Evolutionary conservation across 2,888 invertebrate genomes (phyloP).

Genomic region (Nudaria mundana): DNA sequence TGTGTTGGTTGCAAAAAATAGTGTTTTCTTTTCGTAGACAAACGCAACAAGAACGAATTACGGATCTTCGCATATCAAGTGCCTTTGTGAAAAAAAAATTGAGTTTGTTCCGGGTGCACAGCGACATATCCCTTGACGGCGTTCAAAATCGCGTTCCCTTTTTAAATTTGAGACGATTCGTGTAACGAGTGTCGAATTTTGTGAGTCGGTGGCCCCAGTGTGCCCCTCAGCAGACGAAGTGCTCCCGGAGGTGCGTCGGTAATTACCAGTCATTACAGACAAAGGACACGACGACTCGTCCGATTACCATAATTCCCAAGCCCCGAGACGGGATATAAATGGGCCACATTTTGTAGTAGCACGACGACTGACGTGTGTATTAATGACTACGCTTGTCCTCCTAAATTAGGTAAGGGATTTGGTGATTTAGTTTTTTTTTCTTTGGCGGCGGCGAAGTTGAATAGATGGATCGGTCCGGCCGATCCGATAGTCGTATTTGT

Average conservation of each 20-base stretch:
- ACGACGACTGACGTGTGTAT: constrained; percentile 78
- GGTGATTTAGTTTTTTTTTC: constrained; percentile 78
- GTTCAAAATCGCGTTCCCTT: constrained; percentile 76
- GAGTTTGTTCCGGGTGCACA: constrained; percentile 53
- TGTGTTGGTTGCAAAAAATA: constrained; percentile 43
- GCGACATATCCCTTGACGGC: constrained; percentile 65
- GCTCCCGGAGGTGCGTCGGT: constrained; percentile 75
- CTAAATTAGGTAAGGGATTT: constrained; percentile 78
- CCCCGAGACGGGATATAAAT: constrained; percentile 75
- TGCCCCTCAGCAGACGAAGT: constrained; percentile 64
- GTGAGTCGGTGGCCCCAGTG: constrained; percentile 45
- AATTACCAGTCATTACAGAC: constrained; percentile 81
- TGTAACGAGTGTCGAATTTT: constrained; percentile 79
- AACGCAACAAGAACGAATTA: constrained; percentile 35
- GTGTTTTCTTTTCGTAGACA: constrained; percentile 42
- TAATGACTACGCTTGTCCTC: constrained; percentile 79
- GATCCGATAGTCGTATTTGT: constrained; percentile 32
- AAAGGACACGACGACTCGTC: constrained; percentile 78
- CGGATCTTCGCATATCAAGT: constrained; percentile 29
- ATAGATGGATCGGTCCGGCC: constrained; percentile 34
- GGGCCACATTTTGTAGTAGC: constrained; percentile 79
- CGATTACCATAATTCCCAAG: constrained; percentile 80
- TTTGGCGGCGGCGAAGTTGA: constrained; percentile 40
- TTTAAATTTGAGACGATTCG: constrained; percentile 79
- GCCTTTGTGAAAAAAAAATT: constrained; percentile 54